Conservation (phyloP, 2,888 invertebrate genomes). For the Bombylius discolor region DNA sequence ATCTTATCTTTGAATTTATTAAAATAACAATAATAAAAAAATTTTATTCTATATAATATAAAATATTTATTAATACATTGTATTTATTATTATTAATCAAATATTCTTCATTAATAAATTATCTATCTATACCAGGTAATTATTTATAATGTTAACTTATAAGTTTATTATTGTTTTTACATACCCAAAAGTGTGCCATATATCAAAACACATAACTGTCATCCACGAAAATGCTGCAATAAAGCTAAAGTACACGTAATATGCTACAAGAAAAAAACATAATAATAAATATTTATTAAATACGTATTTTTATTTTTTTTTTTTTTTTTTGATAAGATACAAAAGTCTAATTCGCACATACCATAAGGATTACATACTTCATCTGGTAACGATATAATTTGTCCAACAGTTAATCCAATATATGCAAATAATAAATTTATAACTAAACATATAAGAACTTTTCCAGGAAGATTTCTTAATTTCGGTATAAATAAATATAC, state of each 20-base stretch:
- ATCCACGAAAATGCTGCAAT: constrained; percentile 63
- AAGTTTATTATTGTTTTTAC: constrained; percentile 20
- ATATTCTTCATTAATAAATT: too few species aligned
- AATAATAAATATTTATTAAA: neutral
- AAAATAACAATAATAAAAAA: too few species aligned
- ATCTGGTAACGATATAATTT: constrained; percentile 36
- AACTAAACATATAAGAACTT: constrained; percentile 58
- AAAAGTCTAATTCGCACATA: constrained; percentile 20
- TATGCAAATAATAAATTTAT: constrained; percentile 52
- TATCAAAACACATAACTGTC: constrained; percentile 69
- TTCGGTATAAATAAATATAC: constrained; percentile 53
- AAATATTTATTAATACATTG: too few species aligned
- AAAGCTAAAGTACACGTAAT: constrained; percentile 52
- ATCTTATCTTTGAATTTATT: too few species aligned
- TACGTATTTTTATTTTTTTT: neutral
- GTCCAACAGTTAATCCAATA: constrained; percentile 45
- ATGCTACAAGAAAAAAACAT: constrained; percentile 39
- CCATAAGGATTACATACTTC: constrained; percentile 42
- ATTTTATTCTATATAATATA: too few species aligned
- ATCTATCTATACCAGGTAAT: too few species aligned
- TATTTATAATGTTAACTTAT: too few species aligned
- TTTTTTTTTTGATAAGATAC: neutral
- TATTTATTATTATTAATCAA: too few species aligned
- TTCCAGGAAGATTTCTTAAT: constrained; percentile 58
- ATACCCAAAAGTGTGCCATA: constrained; percentile 72